Evolutionary conservation across 2,113 vertebrate genomes (phyloP).

Genomic region (Tachysurus fulvidraco): DNA sequence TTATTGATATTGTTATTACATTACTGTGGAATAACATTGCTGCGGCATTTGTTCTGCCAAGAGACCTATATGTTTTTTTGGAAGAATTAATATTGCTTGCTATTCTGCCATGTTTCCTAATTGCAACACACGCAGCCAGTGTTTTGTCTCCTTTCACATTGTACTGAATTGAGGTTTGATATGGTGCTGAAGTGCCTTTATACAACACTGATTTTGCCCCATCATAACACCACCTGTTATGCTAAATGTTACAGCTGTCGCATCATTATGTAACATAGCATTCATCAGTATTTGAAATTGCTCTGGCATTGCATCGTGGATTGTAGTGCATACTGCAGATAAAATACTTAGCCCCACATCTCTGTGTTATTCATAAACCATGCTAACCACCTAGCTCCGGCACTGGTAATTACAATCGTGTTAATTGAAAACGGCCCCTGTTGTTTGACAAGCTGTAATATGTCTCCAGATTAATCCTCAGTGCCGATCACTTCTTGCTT

Average conservation of each 20-base stretch:
- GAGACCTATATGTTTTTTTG: background rate
- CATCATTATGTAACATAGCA: slow-evolving; percentile 25
- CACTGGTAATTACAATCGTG: slow-evolving; percentile 38
- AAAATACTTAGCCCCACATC: slow-evolving; percentile 22
- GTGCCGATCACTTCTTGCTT: slow-evolving; percentile 62
- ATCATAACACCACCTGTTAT: slow-evolving; percentile 42
- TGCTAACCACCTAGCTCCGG: background rate
- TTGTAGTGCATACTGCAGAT: slow-evolving; percentile 21
- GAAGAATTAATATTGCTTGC: background rate
- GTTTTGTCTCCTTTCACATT: slow-evolving; percentile 8
- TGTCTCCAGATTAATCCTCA: slow-evolving; percentile 65
- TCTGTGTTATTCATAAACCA: slow-evolving; percentile 23
- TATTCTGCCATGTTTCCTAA: slow-evolving; percentile 30
- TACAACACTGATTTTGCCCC: slow-evolving; percentile 15
- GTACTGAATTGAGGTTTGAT: slow-evolving; percentile 2
- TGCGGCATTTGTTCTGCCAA: background rate
- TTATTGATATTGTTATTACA: background rate
- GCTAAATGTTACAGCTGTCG: slow-evolving; percentile 45
- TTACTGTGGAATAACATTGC: background rate
- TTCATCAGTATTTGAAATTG: slow-evolving; percentile 13
- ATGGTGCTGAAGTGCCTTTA: slow-evolving; percentile 18
- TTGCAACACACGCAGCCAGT: background rate
- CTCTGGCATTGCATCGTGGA: background rate
- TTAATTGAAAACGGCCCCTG: slow-evolving; percentile 64
- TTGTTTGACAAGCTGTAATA: slow-evolving; percentile 71